These are phyloP conservation scores for Acridotheres tristis DNA, from an alignment of 2,797 vertebrate species.

Conservation along the genomic window DNA sequence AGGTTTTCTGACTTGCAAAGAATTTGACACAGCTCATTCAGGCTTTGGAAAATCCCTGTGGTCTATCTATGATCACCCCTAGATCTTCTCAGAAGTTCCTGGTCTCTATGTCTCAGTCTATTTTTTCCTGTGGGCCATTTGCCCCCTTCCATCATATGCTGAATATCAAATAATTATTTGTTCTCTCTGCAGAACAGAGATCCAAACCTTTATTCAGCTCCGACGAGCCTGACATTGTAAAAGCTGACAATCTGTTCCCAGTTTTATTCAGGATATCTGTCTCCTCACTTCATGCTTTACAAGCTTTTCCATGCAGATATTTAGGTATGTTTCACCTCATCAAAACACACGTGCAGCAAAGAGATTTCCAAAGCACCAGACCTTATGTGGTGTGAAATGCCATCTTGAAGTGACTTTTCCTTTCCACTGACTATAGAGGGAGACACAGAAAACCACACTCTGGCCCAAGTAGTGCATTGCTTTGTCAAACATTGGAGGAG, in stretches of 20 bases:
- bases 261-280: not conserved
- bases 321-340: not conserved
- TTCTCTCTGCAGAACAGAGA: not conserved
- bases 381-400: not conserved
- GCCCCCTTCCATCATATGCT: not conserved
- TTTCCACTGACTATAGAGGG: not conserved
- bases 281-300: not conserved
- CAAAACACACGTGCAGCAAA: not conserved
- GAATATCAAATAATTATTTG: not conserved
- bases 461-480: not conserved
- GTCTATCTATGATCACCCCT: not conserved
- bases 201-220: not conserved
- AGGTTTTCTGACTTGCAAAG: not conserved
- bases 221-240: not conserved
- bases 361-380: not conserved
- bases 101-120: not conserved
- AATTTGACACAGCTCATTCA: not conserved
- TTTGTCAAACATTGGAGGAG: not conserved
- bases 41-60: not conserved
- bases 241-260: not conserved
- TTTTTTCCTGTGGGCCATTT: not conserved
- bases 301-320: not conserved
- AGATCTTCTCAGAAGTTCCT: not conserved
- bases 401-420: not conserved
- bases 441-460: not conserved